Base-by-base conservation (phyloP, 2,113 vertebrate species). In the Sterna hirundo region DNA sequence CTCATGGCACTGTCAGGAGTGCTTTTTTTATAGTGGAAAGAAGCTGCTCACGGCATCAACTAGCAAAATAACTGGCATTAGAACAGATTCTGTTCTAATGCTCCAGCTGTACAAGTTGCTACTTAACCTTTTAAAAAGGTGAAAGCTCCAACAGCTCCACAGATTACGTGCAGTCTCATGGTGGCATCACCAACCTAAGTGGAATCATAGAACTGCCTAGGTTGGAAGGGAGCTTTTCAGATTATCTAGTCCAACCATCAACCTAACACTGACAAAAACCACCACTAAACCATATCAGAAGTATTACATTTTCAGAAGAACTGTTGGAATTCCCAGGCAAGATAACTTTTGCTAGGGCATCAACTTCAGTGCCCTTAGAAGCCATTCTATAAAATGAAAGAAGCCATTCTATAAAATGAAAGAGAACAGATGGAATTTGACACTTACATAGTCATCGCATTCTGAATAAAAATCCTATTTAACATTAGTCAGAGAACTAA, bases 41-140 rank as follows among this genome's bases (percentile, higher is more conserved):
- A 92, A 83, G 46, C 68, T 68, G 46, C n/a, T 54, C 46, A 80
- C 6, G 6, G 68, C 58, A 88, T n/a, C 83, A 83, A 25, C 61
- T 40, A 69, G 75, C 60, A 82, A 83, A 95, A 69, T 15, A 77
- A 49, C 54, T 64, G 78, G 52, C 44, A 87, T 30, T 46, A 21
- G 72, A 77, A 91, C 46, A 91, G 49, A 83, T 22, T 47, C 46
- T 46, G 46, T 46, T 46, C 19, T 46, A 46, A 46, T 47, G 46
- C 22, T 85, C 69, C 85, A 68, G 54, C 79, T 92, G 44, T 47
- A 52, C 8, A 5, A 89, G 65, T 26, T 60, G 52, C 51, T 79
- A 65, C 82, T 92, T 83, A 60, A 83, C 62, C 86, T 93, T 83
- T 90, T 21, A 36, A 86, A 80, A 72, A 94, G 80, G 81, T 86